Evolutionary conservation across 2,888 invertebrate species (phyloP), one percentile per base, ranked within the genome.

Genomic region (Aethes cnicana): DNA sequence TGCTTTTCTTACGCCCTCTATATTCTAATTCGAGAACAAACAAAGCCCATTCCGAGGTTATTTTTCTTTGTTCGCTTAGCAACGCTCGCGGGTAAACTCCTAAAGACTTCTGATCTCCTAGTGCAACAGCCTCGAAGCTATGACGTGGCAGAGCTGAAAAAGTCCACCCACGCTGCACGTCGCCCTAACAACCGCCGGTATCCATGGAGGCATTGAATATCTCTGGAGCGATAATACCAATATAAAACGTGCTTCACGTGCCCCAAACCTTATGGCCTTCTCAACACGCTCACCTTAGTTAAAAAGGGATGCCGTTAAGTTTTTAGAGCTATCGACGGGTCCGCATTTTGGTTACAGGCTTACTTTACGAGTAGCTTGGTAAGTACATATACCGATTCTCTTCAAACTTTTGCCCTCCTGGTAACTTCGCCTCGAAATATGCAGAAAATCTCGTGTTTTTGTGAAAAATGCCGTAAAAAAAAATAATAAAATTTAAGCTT

Each of bases 391-490:
- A n/a, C n/a, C 12, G 9, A 14, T 17, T 41, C 55, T 50, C 48
- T 58, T 60, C 52, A 58, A 50, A 32, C 26, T 59, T 67, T 58
- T 84, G 77, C 8, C 53, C 11, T 54, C 82, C 81, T 79, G 55
- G 81, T 84, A 56, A 16, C 23, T 14, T 43, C 53, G 63, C 59
- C 71, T 74, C 74, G 64, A 84, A 87, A 85, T 86, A 84, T 84
- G 85, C 83, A 86, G 84, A 86, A 85, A 83, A 81, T 81, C 76
- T 74, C 73, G 72, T 73, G 79, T 78, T 84, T 85, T 84, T 81
- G 70, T 76, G 77, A 75, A 71, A n/a, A 74, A 77, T 63, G 53
- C 57, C 58, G 58, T 64, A 61, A 61, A 66, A 59, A 61, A 58
- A 56, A 57, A 62, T 64, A 63, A 62, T 61, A 54, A 48, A 46